These are phyloP conservation scores for Phalacrocorax pelagicus DNA, from an alignment of 2,113 vertebrate genomes.

Conservation along the genomic window DNA sequence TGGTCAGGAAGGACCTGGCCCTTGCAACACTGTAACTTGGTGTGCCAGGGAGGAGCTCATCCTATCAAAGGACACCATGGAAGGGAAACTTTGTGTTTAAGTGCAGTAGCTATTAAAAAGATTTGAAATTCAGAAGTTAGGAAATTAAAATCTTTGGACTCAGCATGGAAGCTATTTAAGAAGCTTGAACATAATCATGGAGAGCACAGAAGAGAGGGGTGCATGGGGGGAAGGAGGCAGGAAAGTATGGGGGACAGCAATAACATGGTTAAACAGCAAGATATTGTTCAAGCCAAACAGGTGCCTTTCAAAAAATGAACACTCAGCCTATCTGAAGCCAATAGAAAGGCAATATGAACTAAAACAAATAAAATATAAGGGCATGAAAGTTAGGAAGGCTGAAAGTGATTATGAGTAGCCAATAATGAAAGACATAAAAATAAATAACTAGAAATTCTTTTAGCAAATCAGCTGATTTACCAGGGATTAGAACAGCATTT, in stretches of 20 bases:
- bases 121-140: background rate
- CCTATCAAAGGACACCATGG: background rate
- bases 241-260: background rate
- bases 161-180: conserved; percentile 35
- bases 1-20: background rate
- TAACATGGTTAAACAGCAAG: conserved; percentile 16
- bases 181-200: background rate
- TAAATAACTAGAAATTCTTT: conserved; percentile 20
- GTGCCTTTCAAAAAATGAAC: background rate
- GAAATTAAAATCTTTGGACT: conserved; percentile 45
- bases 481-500: background rate
- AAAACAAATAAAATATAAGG: background rate
- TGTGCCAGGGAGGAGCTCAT: background rate
- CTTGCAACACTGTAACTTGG: accelerated
- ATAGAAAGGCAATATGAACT: background rate
- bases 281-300: conserved; percentile 37
- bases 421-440: conserved; percentile 28
- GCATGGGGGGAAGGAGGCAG: background rate
- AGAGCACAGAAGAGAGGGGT: background rate
- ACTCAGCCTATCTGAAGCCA: background rate
- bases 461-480: background rate
- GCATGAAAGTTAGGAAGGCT: background rate
- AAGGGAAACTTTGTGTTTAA: background rate
- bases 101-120: background rate
- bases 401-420: conserved; percentile 14